Evolutionary conservation across 2,113 vertebrate genomes (phyloP).

Genomic region (Nycticorax nycticorax): DNA sequence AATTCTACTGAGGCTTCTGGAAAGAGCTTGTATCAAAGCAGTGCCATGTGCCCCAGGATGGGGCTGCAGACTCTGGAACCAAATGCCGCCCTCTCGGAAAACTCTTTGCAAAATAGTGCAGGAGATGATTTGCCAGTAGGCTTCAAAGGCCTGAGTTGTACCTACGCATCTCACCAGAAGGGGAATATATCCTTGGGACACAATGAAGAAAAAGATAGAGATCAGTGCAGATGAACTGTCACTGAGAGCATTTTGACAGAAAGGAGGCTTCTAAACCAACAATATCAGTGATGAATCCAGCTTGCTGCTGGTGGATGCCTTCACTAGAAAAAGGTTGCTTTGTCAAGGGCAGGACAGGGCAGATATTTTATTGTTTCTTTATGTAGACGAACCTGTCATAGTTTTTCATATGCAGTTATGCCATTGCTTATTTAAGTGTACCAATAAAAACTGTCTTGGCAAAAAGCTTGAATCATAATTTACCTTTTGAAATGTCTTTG

Average conservation of each 20-base stretch:
- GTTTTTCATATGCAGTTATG: not conserved
- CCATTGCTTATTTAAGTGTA: not conserved
- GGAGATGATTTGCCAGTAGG: not conserved
- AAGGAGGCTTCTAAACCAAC: not conserved
- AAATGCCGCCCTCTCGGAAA: not conserved
- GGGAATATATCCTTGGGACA: not conserved
- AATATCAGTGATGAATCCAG: not conserved
- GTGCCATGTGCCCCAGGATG: no score
- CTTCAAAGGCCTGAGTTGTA: not conserved
- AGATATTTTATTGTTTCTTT: not conserved
- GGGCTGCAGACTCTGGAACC: not conserved
- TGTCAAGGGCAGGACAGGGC: not conserved
- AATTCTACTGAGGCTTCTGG: not conserved
- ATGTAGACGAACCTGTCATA: not conserved
- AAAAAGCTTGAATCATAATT: not conserved
- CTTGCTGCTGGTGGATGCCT: not conserved
- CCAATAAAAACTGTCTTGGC: not conserved
- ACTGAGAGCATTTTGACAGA: not conserved
- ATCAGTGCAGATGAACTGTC: not conserved
- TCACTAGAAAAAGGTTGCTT: not conserved
- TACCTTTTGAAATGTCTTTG: not conserved
- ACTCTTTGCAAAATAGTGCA: not conserved
- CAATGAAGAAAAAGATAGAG: not conserved
- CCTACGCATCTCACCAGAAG: fast-evolving
- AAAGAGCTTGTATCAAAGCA: not conserved